Percentiles rank a stretch among this genome's conserved stretches.
Evolutionary conservation across 2,888 invertebrate species (phyloP).

Genomic region (Xestia sexstrigata): DNA sequence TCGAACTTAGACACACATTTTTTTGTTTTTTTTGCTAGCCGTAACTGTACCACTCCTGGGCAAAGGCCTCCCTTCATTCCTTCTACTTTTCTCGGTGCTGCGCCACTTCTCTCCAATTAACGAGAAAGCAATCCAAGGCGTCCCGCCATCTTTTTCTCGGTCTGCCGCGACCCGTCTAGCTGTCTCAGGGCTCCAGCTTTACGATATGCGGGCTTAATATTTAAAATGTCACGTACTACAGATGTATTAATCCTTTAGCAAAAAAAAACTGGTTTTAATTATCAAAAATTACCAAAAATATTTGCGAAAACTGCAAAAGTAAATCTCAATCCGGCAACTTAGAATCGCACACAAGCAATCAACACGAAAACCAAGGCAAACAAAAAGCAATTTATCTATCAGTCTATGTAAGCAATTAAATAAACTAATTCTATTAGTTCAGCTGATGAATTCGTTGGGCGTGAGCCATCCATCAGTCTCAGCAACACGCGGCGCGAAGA

Average conservation of each 20-base stretch:
- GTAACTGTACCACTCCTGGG: no score
- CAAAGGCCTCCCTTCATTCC: no score
- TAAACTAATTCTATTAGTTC: constrained; percentile 61
- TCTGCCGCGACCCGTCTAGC: no score
- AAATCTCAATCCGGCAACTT: neutral
- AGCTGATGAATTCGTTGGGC: constrained; percentile 69
- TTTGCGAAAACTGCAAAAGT: neutral
- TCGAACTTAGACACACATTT: no score
- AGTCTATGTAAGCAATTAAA: constrained; percentile 56
- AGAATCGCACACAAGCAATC: constrained; percentile 10
- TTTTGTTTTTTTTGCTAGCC: no score
- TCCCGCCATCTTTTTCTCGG: no score
- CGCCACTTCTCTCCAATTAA: no score
- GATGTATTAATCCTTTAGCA: neutral
- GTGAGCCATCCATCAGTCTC: constrained; percentile 80
- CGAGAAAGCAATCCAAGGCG: no score
- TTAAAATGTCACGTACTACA: neutral
- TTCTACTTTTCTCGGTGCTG: no score
- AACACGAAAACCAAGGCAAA: constrained; percentile 12
- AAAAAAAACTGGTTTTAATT: neutral
- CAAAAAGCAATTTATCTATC: constrained; percentile 43
- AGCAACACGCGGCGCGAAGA: constrained; percentile 76
- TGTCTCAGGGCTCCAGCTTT: no score
- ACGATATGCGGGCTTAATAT: neutral
- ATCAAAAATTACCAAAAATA: neutral